Evolutionary conservation across 1,140 invertebrate species (phyloP), one percentile per base, ranked within the genome.

Genomic region (Temnothorax longispinosus): DNA sequence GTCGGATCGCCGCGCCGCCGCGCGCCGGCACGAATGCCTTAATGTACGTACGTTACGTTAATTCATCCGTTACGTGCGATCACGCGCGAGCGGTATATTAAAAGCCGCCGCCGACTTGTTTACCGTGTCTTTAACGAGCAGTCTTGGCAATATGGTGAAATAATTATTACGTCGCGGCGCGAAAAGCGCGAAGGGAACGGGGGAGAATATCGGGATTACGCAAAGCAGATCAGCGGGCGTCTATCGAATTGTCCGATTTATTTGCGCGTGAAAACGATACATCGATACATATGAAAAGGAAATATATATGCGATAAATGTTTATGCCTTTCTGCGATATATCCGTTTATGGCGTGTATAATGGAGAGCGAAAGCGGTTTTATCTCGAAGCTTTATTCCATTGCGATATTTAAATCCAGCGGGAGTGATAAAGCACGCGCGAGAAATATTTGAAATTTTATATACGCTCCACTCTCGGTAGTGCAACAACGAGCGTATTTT

Each of bases 31-130:
- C 52, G 56, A 44, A 35, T 41, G 44, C 18, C 35, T 54, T 81
- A 75, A 86, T 89, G 41, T 62, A 62, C 56, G 41, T 62, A 62
- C 56, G 27, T 27, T 71, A 65, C 54, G 64, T 86, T 82, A 87
- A 58, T 87, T 64, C 56, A 56, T 76, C 21, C 38, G 84, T 89
- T 87, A 87, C 38, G 56, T 72, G 76, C 41, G 72, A 89, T 86
- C 72, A 35, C 76, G 62, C 44, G 32, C 56, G 32, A 64, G 56
- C 44, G 50, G 21, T 75, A 38, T 10, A 69, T 81, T 69, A 72
- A 86, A 27, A 85, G 50, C 50, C 21, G 47, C 41, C 18, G 60
- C 47, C 69, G 44, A 71, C 74, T 21, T 74, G 80, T 88, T 88
- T 88, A 86, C 35, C 84, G 69, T 80, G 69, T 60, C 50, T 35